These are phyloP conservation scores for Lonchura striata DNA, from an alignment of 2,113 vertebrate species.

Conservation along the genomic window DNA sequence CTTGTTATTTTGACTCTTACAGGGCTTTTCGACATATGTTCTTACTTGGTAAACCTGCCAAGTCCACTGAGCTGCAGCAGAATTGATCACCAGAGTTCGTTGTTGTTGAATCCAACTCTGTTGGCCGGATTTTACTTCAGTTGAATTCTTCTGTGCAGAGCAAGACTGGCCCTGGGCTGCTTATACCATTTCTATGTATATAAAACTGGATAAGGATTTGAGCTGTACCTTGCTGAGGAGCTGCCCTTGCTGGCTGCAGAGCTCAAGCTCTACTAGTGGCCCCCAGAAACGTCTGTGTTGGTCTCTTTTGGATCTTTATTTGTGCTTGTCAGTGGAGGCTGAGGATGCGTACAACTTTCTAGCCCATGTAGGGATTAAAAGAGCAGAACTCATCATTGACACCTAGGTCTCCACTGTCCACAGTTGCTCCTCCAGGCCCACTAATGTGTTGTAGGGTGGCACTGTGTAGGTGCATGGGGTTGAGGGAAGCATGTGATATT, in stretches of 20 bases:
- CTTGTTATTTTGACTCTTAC: not conserved
- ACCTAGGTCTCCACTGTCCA: not conserved
- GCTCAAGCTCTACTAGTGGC: not conserved
- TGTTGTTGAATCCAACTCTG: not conserved
- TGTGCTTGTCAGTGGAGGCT: not conserved
- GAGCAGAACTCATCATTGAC: not conserved
- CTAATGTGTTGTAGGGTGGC: not conserved
- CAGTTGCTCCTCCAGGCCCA: not conserved
- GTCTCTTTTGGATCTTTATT: not conserved
- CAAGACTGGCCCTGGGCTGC: not conserved
- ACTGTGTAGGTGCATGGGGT: not conserved
- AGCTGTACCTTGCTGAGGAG: not conserved
- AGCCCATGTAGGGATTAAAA: not conserved
- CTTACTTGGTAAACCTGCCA: not conserved
- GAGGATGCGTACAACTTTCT: not conserved
- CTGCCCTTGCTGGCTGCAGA: not conserved
- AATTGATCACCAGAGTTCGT: not conserved
- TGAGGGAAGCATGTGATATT: not conserved
- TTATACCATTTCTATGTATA: not conserved
- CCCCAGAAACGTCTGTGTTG: not conserved
- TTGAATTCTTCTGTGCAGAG: not conserved
- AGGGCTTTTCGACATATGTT: rapidly evolving
- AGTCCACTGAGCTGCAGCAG: not conserved
- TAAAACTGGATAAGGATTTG: not conserved
- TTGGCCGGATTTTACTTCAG: not conserved